Percentiles rank a stretch among this genome's conserved stretches.
These are phyloP conservation scores for Oncopodura yosiiana DNA, from an alignment of 1,140 invertebrate species.

Conservation along the genomic window DNA sequence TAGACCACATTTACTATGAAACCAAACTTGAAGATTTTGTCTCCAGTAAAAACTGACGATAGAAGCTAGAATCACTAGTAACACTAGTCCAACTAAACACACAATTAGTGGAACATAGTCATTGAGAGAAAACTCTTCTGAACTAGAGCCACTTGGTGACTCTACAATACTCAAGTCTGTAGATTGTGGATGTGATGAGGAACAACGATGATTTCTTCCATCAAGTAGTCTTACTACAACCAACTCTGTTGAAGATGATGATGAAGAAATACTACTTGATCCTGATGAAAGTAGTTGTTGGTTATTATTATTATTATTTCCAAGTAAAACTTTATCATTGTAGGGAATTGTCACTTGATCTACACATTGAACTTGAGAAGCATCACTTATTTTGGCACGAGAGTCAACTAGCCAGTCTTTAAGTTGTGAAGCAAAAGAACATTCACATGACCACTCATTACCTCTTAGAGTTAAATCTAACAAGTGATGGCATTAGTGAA, in stretches of 20 bases:
- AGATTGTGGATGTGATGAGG: conserved; percentile 11
- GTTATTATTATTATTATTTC: neutral
- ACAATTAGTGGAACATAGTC: conserved; percentile 27
- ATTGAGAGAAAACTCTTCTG: conserved; percentile 10
- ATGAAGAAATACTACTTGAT: neutral
- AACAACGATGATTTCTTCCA: conserved; percentile 23
- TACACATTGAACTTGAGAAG: conserved; percentile 28
- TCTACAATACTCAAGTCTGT: conserved; percentile 33
- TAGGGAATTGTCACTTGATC: conserved; percentile 21
- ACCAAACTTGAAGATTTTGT: conserved; percentile 79
- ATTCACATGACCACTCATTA: conserved; percentile 82
- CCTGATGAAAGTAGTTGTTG: neutral
- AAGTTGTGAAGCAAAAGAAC: conserved; percentile 66
- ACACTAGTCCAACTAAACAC: conserved; percentile 2
- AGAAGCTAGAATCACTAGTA: conserved; percentile 24
- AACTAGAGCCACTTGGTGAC: conserved; percentile 4
- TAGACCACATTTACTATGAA: conserved; percentile 76
- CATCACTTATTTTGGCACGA: conserved; percentile 30
- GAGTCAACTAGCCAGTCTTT: conserved; percentile 57
- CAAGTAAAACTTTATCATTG: neutral
- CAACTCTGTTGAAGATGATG: conserved; percentile 17
- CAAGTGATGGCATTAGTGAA: conserved; percentile 40
- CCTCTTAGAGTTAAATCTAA: conserved; percentile 61
- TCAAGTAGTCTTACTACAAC: conserved; percentile 29
- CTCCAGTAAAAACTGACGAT: conserved; percentile 56